Conservation (phyloP, 2,113 vertebrate species). For the Gila orcuttii region DNA sequence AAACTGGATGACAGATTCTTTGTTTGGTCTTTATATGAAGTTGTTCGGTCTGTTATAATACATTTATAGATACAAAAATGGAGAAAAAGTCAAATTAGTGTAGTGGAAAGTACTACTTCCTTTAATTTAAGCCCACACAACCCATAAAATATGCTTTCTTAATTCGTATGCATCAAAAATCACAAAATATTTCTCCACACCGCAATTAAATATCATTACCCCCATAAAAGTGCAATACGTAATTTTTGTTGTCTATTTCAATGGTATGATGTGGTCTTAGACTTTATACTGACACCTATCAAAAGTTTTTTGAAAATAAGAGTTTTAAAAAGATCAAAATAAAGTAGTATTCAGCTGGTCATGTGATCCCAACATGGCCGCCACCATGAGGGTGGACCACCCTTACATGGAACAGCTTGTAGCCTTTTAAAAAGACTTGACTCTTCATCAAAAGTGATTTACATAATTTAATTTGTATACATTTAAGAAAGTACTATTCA, state of each 20-base stretch:
- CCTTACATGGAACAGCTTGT: background rate
- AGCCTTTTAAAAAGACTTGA: background rate
- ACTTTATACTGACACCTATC: background rate
- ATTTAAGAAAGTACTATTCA: background rate
- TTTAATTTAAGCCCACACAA: background rate
- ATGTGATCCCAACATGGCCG: background rate
- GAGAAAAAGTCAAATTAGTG: background rate
- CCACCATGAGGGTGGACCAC: background rate
- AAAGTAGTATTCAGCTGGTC: background rate
- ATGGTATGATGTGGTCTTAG: too few relatives aligned
- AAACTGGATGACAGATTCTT: background rate
- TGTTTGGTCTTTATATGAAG: background rate
- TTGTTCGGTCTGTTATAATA: background rate
- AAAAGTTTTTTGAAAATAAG: background rate
- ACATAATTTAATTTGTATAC: background rate
- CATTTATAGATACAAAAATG: background rate
- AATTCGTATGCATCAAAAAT: too few relatives aligned
- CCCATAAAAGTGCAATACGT: background rate
- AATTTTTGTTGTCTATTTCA: background rate
- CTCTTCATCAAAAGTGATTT: background rate
- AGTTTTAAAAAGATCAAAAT: background rate
- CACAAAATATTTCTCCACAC: background rate
- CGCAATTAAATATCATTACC: background rate
- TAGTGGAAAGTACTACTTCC: background rate
- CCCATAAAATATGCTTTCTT: background rate